phyloP scores from a whole-genome alignment of 1,140 invertebrate genomes.

The Platorchestia sp. region DNA sequence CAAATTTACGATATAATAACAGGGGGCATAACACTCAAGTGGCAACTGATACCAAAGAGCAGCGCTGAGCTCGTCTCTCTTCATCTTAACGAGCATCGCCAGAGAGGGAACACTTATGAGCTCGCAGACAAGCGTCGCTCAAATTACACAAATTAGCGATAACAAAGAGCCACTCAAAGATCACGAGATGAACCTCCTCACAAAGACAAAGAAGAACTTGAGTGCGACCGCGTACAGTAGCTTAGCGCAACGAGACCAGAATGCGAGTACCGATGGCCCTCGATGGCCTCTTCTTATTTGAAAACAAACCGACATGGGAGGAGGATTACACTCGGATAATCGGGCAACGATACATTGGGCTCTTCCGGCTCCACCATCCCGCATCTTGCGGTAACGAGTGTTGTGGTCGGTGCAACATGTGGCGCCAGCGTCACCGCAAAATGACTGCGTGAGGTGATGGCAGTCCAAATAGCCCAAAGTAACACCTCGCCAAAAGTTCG shows the following conservation, averaged over 20 bases:
- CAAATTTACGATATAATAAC: background rate
- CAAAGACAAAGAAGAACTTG: background rate
- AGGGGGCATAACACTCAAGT: background rate
- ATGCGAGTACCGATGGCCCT: background rate
- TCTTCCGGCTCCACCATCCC: too few species aligned
- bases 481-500: too few species aligned
- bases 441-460: too few species aligned
- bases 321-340: background rate
- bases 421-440: too few species aligned
- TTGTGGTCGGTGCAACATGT: too few species aligned
- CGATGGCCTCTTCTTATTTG: background rate
- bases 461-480: too few species aligned
- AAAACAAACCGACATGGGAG: background rate
- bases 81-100: slow-evolving; percentile 18
- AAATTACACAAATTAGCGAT: slow-evolving; percentile 1
- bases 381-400: too few species aligned
- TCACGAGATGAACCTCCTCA: slow-evolving; percentile 6
- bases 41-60: background rate
- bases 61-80: background rate
- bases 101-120: background rate
- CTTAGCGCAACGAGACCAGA: background rate
- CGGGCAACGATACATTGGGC: too few species aligned
- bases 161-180: background rate
- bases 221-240: background rate
- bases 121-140: background rate